Evolutionary conservation across 2,113 vertebrate genomes (phyloP).

Genomic region (Myiopsitta monachus): DNA sequence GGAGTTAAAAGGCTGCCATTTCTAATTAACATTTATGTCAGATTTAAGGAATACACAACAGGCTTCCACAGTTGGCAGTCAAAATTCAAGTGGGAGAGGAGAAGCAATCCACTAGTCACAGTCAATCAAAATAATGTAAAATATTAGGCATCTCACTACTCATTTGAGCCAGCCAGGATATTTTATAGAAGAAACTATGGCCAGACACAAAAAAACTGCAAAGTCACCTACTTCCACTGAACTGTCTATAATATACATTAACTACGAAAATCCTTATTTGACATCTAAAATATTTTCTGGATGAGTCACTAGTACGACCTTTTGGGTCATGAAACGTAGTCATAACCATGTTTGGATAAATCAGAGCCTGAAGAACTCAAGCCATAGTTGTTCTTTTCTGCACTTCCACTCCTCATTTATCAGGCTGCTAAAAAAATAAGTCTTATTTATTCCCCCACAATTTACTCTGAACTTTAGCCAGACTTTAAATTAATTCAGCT

Average conservation of each 20-base stretch:
- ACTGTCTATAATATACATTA: not conserved
- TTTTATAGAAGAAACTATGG: not conserved
- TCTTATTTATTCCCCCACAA: not conserved
- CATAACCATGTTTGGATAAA: not conserved
- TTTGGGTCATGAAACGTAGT: not conserved
- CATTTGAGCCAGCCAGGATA: not conserved
- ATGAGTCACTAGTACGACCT: not conserved
- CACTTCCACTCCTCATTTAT: not conserved
- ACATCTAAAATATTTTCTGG: not conserved
- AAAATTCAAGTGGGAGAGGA: not conserved
- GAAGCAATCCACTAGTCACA: not conserved
- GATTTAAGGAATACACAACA: not conserved
- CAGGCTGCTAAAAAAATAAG: not conserved
- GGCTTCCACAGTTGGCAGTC: not conserved
- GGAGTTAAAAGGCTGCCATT: conserved; percentile 21
- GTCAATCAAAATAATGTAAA: not conserved
- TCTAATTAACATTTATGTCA: conserved; percentile 32
- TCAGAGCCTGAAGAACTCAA: not conserved
- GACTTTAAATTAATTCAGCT: not conserved
- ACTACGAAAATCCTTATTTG: not conserved
- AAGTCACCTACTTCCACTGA: not conserved
- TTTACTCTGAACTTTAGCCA: not conserved
- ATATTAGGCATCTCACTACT: not conserved
- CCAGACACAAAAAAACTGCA: not conserved
- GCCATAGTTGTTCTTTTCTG: not conserved